Conservation (phyloP, 2,888 invertebrate species). For the Himalopsyche anomala region DNA sequence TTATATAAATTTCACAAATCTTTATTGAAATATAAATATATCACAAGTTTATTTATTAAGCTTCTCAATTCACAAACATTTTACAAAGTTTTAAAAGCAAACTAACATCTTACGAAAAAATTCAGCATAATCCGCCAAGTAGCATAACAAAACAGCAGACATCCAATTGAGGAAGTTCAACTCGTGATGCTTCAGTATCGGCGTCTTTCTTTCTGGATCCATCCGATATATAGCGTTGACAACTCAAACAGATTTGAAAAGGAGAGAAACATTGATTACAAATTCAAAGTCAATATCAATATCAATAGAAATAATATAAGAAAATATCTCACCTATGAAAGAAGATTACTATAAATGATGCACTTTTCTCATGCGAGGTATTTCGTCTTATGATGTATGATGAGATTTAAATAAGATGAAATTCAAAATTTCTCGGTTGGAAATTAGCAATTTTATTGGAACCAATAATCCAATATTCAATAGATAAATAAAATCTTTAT, state of each 20-base stretch:
- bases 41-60: constrained; percentile 29
- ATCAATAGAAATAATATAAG: not conserved
- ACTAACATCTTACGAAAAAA: constrained; percentile 64
- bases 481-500: no score
- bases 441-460: no score
- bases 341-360: not conserved
- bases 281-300: not conserved
- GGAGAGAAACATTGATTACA: not conserved
- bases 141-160: not conserved
- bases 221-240: not conserved
- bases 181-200: not conserved
- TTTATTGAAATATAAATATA: constrained; percentile 54
- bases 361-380: no score
- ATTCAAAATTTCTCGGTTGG: no score
- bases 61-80: constrained; percentile 49
- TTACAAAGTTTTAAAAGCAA: constrained; percentile 62
- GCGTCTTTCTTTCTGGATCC: not conserved
- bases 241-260: constrained; percentile 34
- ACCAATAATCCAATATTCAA: no score
- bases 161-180: not conserved
- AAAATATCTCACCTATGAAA: constrained; percentile 27
- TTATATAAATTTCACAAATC: constrained; percentile 34
- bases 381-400: no score
- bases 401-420: no score
- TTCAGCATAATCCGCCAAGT: constrained; percentile 49